Conservation (phyloP, 2,888 invertebrate genomes). For the Punctoribates punctum region DNA sequence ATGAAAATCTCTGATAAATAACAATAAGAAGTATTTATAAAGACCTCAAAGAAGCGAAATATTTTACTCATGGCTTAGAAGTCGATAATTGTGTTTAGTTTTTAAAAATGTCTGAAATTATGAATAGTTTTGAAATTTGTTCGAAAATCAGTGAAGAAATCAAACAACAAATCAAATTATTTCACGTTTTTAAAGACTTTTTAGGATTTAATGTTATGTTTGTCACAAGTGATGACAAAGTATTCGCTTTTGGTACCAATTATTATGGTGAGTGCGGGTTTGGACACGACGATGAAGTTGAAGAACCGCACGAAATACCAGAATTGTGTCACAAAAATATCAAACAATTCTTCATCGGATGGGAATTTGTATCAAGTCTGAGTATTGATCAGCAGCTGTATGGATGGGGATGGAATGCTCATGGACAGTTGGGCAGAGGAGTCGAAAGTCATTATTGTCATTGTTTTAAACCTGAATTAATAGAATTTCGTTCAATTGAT, state of each 20-base stretch:
- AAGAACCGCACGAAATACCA: neutral
- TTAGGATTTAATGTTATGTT: neutral
- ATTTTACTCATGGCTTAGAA: too few species aligned
- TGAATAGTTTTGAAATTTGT: too few species aligned
- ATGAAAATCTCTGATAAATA: too few species aligned
- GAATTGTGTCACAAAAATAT: neutral
- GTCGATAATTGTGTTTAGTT: too few species aligned
- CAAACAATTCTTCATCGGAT: neutral
- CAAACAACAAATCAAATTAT: neutral
- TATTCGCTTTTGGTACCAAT: neutral
- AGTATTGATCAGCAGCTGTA: neutral
- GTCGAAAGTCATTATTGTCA: neutral
- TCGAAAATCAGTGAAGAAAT: too few species aligned
- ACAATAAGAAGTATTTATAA: too few species aligned
- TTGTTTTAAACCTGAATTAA: neutral
- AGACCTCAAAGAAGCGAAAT: too few species aligned
- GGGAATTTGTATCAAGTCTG: neutral
- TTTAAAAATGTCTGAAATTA: too few species aligned
- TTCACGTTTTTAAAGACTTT: neutral
- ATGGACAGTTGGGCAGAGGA: neutral
- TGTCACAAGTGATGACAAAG: constrained; percentile 2
- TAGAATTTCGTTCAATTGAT: neutral
- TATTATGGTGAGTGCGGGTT: neutral
- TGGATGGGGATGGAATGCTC: neutral
- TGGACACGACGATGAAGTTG: neutral